A percentile compares a stretch with the other conserved stretches of the same genome.
Conservation (phyloP, 2,888 invertebrate species). For the Caenorhabditis panamensis region DNA sequence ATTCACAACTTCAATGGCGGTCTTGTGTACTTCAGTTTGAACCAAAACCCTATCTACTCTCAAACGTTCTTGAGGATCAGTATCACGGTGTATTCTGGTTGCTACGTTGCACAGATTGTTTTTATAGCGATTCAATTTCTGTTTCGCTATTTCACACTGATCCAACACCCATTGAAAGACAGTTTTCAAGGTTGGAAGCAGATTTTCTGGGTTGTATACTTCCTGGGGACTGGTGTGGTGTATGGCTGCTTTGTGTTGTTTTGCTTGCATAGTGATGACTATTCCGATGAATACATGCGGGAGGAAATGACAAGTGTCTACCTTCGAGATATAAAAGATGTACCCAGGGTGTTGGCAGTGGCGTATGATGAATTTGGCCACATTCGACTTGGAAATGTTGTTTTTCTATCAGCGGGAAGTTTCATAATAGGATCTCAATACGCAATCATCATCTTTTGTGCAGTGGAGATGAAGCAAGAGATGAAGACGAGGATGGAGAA, state of each 20-base stretch:
- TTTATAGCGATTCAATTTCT: slow-evolving; percentile 2
- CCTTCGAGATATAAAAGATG: background rate
- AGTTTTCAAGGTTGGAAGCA: background rate
- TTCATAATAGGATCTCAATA: background rate
- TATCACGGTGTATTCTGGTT: background rate
- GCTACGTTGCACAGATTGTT: background rate
- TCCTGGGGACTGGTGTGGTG: background rate
- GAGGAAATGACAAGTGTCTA: background rate
- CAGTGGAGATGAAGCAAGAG: background rate
- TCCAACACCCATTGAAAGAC: background rate
- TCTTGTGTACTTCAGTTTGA: background rate
- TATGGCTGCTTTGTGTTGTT: background rate
- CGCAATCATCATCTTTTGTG: background rate
- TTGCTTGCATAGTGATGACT: background rate
- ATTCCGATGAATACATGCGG: background rate
- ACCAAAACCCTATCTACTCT: background rate
- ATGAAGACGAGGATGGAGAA: background rate
- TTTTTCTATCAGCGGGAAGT: no score
- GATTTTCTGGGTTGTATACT: background rate
- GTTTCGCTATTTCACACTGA: background rate
- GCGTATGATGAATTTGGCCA: background rate
- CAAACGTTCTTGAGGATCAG: background rate
- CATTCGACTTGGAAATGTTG: background rate
- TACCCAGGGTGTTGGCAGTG: background rate
- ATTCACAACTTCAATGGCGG: background rate